Evolutionary conservation across 2,797 vertebrate genomes (phyloP).

Genomic region (Neosilurus mollespiculum): DNA sequence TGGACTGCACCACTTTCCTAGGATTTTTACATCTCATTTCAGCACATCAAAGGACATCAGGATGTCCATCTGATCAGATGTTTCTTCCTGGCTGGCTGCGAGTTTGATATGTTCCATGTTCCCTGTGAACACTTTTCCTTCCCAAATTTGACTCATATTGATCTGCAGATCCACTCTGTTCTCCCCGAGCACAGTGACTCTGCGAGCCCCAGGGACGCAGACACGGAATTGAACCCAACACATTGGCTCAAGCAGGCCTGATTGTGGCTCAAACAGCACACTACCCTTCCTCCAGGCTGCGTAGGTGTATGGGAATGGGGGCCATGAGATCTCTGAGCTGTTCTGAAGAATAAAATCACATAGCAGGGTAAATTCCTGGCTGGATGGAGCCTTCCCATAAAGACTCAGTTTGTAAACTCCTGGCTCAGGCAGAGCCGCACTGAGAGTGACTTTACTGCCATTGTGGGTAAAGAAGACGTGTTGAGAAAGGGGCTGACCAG

Average conservation of each 20-base stretch:
- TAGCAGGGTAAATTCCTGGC: conserved; percentile 66
- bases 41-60: conserved; percentile 60
- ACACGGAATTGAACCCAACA: conserved; percentile 63
- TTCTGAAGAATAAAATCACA: conserved; percentile 76
- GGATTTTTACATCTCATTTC: conserved; percentile 15
- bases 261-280: conserved; percentile 61
- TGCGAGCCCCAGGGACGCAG: conserved; percentile 54
- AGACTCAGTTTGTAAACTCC: conserved; percentile 73
- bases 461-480: conserved; percentile 74
- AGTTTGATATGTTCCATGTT: conserved; percentile 50
- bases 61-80: conserved; percentile 56
- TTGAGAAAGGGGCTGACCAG: conserved; percentile 60
- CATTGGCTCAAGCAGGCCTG: conserved; percentile 58
- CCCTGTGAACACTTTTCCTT: conserved; percentile 58
- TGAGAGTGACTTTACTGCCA: conserved; percentile 75
- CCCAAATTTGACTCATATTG: conserved; percentile 59
- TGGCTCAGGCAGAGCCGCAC: conserved; percentile 61
- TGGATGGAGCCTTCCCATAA: conserved; percentile 63
- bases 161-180: conserved; percentile 50
- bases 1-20: background rate
- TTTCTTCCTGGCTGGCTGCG: conserved; percentile 48
- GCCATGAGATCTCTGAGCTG: conserved; percentile 55
- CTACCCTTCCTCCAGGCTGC: conserved; percentile 60
- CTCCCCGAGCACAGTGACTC: conserved; percentile 55
- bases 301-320: conserved; percentile 62